These are phyloP conservation scores for Gymnoscelis rufifasciata DNA, from an alignment of 2,888 invertebrate genomes.

Conservation along the genomic window DNA sequence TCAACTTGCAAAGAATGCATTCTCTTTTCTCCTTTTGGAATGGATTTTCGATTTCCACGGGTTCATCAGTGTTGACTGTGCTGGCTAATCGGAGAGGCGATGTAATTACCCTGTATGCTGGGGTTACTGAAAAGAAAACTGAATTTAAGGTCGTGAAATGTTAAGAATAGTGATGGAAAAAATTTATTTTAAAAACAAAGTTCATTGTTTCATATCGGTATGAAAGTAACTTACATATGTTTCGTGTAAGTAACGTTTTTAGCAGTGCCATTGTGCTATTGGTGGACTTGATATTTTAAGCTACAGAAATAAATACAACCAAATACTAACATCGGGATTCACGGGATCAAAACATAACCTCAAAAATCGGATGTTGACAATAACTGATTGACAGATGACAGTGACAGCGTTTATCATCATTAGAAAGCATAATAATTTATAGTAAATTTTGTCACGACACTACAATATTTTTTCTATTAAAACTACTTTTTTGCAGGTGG, in stretches of 20 bases:
- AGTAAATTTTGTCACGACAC: too few species aligned
- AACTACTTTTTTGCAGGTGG: too few species aligned
- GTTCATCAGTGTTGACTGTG: slow-evolving; percentile 52
- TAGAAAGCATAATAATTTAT: too few species aligned
- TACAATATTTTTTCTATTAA: too few species aligned
- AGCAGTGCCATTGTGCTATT: slow-evolving; percentile 42
- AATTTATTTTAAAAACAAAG: too few species aligned
- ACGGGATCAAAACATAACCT: slow-evolving; percentile 6
- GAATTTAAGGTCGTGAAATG: too few species aligned
- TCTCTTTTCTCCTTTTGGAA: slow-evolving; percentile 84
- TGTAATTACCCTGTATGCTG: slow-evolving; percentile 35
- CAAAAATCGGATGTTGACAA: neutral
- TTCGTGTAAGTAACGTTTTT: slow-evolving; percentile 42
- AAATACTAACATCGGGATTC: neutral
- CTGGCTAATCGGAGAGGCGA: slow-evolving; percentile 35
- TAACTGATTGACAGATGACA: neutral
- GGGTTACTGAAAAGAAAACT: slow-evolving; percentile 48
- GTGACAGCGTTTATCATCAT: neutral
- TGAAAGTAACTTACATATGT: slow-evolving; percentile 43
- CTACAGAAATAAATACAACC: too few species aligned
- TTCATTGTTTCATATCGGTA: too few species aligned
- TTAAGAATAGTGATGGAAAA: too few species aligned
- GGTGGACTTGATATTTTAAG: neutral
- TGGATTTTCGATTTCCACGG: slow-evolving; percentile 86
- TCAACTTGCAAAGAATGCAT: slow-evolving; percentile 91